Conservation (phyloP, 35 echinoderm and acorn worm genomes). For the Diadema setosum region DNA sequence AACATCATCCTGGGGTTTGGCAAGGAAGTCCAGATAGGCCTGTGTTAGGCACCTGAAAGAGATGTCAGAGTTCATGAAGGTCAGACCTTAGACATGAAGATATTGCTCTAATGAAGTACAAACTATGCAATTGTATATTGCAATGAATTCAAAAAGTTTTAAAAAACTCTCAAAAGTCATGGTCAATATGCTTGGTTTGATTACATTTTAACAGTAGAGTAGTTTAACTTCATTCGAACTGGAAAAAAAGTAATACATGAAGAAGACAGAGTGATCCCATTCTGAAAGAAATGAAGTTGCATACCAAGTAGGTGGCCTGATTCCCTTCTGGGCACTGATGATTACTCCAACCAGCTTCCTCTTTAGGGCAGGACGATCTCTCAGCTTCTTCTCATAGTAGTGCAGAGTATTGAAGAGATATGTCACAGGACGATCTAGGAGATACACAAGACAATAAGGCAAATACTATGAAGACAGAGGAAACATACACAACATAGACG, state of each 20-base stretch:
- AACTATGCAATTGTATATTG: no score
- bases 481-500: no score
- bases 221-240: no score
- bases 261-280: no score
- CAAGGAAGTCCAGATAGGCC: constrained; percentile 52
- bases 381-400: constrained; percentile 94
- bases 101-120: background rate
- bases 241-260: no score
- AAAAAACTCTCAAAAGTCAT: no score
- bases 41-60: constrained; percentile 72
- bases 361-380: constrained; percentile 78
- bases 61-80: no score
- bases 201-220: no score
- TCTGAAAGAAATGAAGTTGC: no score
- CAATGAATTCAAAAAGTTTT: no score
- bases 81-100: background rate
- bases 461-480: no score
- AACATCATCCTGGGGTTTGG: constrained; percentile 38
- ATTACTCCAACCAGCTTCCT: constrained; percentile 80
- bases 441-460: background rate
- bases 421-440: constrained; percentile 87
- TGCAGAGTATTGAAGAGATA: constrained; percentile 97
- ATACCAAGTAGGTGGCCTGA: constrained; percentile 89
- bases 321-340: constrained; percentile 76
- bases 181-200: no score